phyloP scores from a whole-genome alignment of 2,888 invertebrate species.

The Monopis laevigella region DNA sequence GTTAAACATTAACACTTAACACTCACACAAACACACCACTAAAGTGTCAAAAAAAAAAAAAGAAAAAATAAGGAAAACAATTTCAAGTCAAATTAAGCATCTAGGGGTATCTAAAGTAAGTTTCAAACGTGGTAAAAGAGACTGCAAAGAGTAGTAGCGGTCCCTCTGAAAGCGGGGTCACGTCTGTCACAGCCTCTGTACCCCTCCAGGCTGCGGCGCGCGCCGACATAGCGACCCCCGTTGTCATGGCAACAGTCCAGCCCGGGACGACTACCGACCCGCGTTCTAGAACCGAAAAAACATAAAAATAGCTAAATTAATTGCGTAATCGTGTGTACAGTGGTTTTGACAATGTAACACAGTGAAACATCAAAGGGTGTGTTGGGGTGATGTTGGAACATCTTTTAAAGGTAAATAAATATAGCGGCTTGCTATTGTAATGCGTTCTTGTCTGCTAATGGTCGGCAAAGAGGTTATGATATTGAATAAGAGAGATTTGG shows the following conservation, averaged over 20 bases:
- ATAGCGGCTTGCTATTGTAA: no score
- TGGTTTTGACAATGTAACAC: no score
- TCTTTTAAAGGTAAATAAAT: no score
- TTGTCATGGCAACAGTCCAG: slow-evolving; percentile 51
- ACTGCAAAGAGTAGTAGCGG: slow-evolving; percentile 39
- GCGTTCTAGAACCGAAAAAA: slow-evolving; percentile 18
- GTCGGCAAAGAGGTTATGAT: no score
- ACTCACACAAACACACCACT: slow-evolving; percentile 32
- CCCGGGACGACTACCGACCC: slow-evolving; percentile 48
- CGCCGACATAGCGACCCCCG: slow-evolving; percentile 54
- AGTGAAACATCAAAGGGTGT: slow-evolving; percentile 39
- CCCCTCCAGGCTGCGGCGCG: slow-evolving; percentile 42
- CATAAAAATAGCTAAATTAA: slow-evolving; percentile 57
- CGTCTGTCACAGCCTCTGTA: slow-evolving; percentile 32
- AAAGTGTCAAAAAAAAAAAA: background rate
- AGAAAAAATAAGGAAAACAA: no score
- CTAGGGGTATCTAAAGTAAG: no score
- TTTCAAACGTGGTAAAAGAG: slow-evolving; percentile 23
- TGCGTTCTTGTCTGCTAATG: no score
- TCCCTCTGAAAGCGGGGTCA: slow-evolving; percentile 44
- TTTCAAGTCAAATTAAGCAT: no score
- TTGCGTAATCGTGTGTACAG: slow-evolving; percentile 48
- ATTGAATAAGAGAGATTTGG: no score
- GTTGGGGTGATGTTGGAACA: no score
- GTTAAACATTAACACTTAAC: slow-evolving; percentile 36